phyloP scores from a whole-genome alignment of 2,113 vertebrate genomes.

The Polypterus senegalus region DNA sequence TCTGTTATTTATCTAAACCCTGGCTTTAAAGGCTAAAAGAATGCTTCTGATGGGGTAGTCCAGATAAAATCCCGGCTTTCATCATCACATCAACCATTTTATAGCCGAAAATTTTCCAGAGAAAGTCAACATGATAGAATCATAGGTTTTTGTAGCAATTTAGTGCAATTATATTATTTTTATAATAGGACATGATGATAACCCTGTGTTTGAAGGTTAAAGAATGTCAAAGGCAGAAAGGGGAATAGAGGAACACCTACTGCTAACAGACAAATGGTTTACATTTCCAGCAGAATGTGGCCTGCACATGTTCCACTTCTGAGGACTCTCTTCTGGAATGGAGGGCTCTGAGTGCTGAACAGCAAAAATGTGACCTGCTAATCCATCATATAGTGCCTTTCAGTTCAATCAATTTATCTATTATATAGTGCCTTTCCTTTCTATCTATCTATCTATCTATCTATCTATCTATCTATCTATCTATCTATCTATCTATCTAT shows the following conservation, averaged over 20 bases:
- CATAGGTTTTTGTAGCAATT: too few species aligned
- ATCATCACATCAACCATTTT: too few species aligned
- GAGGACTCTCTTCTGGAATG: constrained; percentile 12
- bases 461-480: constrained; percentile 7
- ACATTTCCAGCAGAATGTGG: constrained; percentile 45
- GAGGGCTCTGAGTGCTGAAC: too few species aligned
- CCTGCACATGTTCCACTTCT: constrained; percentile 44
- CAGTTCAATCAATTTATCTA: constrained; percentile 18
- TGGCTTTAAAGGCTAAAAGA: too few species aligned
- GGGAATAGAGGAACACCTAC: constrained; percentile 36
- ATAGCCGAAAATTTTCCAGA: too few species aligned
- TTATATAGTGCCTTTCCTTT: constrained; percentile 18
- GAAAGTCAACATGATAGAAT: too few species aligned
- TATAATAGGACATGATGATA: constrained; percentile 35
- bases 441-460: constrained; percentile 19
- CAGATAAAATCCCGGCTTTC: too few species aligned
- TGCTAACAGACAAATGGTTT: constrained; percentile 47
- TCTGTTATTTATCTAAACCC: too few species aligned
- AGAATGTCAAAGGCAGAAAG: constrained; percentile 31
- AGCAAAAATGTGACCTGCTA: too few species aligned
- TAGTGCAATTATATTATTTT: constrained; percentile 23
- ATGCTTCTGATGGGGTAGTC: too few species aligned
- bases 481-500: background rate
- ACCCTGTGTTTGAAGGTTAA: constrained; percentile 42
- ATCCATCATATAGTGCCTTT: too few species aligned